Evolutionary conservation across 2,888 invertebrate genomes (phyloP), one percentile per base, ranked within the genome.

Genomic region (Pomacea canaliculata): DNA sequence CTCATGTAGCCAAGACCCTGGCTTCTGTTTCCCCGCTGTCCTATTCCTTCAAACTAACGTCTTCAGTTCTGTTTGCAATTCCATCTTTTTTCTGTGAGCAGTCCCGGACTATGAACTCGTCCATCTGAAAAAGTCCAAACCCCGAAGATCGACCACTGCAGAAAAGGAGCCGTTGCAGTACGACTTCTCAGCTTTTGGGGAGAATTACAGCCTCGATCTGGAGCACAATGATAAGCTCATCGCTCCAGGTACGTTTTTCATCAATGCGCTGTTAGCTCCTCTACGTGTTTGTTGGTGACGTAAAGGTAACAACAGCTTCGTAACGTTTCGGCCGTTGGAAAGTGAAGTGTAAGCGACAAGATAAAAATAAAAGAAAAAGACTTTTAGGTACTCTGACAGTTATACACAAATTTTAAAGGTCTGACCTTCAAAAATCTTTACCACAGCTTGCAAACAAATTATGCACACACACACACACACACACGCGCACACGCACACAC

Each of bases 41-140:
- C 37, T 37, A 5, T 37, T 37, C 37, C 37, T 37, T 5, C 37
- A 0, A 37, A 37, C 37, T 37, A 3, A 37, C 37, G 37, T 37
- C 37, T 37, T 37, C 3, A 37, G 5, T 37, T 37, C 37, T 37
- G 37, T 37, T 37, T 37, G 37, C 37, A 37, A 37, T 37, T 37
- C 12, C 16, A 16, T 67, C 46, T 49, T 49, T 37, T 56, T n/a
- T 59, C 13, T 63, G 48, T 46, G 27, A 18, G 13, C 78, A 85
- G 85, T 86, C 16, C 84, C 85, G 46, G 77, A 78, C 9, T 85
- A 85, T 76, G 81, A 80, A 68, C 79, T 81, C 67, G 82, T 80
- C 16, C 70, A 78, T 19, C 85, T 83, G 0, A 76, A 78, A 12
- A 79, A 80, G n/a, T 27, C 77, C 27, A 27, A 46, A 13, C 71